These are phyloP conservation scores for Ceratina australensis DNA, from an alignment of 1,140 invertebrate genomes.

Conservation along the genomic window DNA sequence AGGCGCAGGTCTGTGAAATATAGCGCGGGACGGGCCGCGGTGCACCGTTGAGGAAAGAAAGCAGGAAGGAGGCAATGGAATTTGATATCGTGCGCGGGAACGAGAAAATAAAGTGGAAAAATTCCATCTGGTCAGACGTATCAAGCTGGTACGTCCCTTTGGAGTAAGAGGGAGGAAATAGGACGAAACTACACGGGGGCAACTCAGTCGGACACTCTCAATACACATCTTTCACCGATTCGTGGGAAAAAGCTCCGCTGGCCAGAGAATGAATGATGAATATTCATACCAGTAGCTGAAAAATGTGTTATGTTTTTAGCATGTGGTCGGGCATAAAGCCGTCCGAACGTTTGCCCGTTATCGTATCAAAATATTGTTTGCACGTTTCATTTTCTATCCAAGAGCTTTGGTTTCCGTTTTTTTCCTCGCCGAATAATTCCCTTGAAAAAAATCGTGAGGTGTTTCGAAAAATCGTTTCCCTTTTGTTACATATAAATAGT, in stretches of 20 bases:
- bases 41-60: neutral
- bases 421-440: neutral
- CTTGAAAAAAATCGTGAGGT: neutral
- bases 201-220: constrained; percentile 38
- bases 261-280: neutral
- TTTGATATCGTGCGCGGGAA: constrained; percentile 63
- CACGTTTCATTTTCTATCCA: neutral
- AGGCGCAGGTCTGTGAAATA: constrained; percentile 42
- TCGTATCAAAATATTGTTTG: neutral
- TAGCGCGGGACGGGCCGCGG: constrained; percentile 6
- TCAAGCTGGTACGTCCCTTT: constrained; percentile 28
- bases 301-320: constrained; percentile 32
- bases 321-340: neutral
- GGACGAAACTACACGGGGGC: constrained; percentile 14
- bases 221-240: constrained; percentile 40
- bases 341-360: neutral
- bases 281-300: constrained; percentile 6
- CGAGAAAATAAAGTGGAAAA: constrained; percentile 69
- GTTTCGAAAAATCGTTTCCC: neutral
- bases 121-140: constrained; percentile 66
- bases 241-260: neutral
- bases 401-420: neutral
- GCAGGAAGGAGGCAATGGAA: constrained; percentile 54
- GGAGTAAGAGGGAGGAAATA: constrained; percentile 11
- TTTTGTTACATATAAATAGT: neutral